phyloP scores from a whole-genome alignment of 2,888 invertebrate species.

The Spatulosminthurus flaviceps region DNA sequence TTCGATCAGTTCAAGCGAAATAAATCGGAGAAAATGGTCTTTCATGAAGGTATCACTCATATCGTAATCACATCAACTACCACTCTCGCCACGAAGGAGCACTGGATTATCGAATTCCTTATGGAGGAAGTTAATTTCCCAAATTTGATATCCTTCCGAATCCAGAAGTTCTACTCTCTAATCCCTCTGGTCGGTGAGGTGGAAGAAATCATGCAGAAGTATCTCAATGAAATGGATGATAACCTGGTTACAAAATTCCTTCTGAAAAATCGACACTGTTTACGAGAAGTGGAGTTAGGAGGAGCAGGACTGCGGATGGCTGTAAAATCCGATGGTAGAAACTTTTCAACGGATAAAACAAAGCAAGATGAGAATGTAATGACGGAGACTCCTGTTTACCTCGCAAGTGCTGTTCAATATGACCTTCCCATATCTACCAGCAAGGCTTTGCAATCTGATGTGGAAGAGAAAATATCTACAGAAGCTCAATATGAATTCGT shows the following conservation, averaged over 20 bases:
- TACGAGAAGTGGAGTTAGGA: not conserved
- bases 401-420: not conserved
- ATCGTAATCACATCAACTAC: not conserved
- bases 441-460: not conserved
- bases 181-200: not conserved
- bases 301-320: not conserved
- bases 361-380: not conserved
- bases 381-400: not conserved
- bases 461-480: not conserved
- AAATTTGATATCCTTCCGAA: not conserved
- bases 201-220: not conserved
- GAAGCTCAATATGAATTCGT: not conserved
- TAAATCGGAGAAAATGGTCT: not conserved
- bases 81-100: not conserved
- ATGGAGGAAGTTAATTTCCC: not conserved
- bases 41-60: not conserved
- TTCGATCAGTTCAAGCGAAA: not conserved
- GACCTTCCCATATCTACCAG: not conserved
- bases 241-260: conserved; percentile 14
- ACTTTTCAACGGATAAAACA: not conserved
- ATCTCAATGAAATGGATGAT: not conserved
- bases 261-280: not conserved
- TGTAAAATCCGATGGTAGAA: not conserved
- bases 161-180: not conserved
- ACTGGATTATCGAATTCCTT: conserved; percentile 5